These are phyloP conservation scores for Macrosiphum euphorbiae DNA, from an alignment of 2,888 invertebrate species.

Conservation along the genomic window DNA sequence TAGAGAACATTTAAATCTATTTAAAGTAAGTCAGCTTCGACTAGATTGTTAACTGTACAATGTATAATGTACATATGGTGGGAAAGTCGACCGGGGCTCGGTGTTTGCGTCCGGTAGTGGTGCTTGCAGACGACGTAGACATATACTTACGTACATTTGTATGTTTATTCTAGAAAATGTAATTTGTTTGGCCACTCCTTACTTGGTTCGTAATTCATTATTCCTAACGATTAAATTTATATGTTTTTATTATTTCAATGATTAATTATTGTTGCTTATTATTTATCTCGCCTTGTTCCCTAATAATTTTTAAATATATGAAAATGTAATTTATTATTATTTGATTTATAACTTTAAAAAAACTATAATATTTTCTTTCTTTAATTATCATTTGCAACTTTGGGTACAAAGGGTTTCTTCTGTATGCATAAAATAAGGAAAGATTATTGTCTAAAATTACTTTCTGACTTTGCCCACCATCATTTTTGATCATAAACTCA, in stretches of 20 bases:
- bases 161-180: not conserved
- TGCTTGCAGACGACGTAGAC: no score
- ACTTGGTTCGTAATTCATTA: not conserved
- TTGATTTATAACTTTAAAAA: not conserved
- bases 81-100: no score
- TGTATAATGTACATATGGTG: no score
- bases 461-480: not conserved
- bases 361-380: not conserved
- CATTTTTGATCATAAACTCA: conserved; percentile 1
- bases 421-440: not conserved
- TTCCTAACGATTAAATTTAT: not conserved
- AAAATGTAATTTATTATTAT: not conserved
- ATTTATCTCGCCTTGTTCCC: not conserved
- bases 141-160: not conserved
- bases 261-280: not conserved
- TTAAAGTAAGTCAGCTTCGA: no score
- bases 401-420: not conserved
- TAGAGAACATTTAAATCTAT: no score
- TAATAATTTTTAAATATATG: not conserved
- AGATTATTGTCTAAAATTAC: conserved; percentile 43
- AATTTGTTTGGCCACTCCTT: not conserved
- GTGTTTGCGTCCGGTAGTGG: no score
- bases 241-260: not conserved
- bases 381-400: not conserved
- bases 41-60: no score